Conservation (phyloP, 2,797 vertebrate genomes). For the Melanogrammus aeglefinus region DNA sequence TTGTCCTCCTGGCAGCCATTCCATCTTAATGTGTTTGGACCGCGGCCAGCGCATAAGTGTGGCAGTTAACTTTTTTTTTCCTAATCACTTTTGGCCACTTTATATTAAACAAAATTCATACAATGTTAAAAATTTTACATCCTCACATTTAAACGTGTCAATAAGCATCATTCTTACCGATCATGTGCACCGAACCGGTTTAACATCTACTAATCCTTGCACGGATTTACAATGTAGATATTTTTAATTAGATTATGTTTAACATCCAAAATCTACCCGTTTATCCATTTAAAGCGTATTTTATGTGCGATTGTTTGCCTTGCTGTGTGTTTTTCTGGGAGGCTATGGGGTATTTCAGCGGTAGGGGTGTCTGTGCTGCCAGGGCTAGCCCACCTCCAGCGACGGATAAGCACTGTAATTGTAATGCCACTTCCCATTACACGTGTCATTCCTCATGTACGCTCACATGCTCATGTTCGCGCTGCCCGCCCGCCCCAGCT, state of each 20-base stretch:
- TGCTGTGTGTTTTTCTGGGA: no score
- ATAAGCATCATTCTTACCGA: background rate
- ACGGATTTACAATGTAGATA: background rate
- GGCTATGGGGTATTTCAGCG: no score
- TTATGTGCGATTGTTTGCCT: no score
- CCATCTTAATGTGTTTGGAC: constrained; percentile 24
- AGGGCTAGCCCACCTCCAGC: constrained; percentile 50
- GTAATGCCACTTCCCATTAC: constrained; percentile 72
- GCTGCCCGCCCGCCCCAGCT: constrained; percentile 49
- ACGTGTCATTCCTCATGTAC: constrained; percentile 68
- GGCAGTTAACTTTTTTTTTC: constrained; percentile 22
- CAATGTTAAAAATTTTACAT: constrained; percentile 2
- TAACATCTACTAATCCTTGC: background rate
- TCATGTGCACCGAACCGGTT: background rate
- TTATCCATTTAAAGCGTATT: no score
- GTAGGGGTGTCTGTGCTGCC: constrained; percentile 20
- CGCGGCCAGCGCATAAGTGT: constrained; percentile 18
- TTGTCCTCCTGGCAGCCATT: constrained; percentile 33
- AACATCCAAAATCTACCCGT: no score
- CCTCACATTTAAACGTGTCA: background rate
- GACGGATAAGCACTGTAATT: constrained; percentile 67
- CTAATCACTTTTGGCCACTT: constrained; percentile 18
- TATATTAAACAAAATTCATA: constrained; percentile 12
- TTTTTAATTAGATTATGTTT: no score
- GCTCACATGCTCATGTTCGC: constrained; percentile 52